Evolutionary conservation across 2,888 invertebrate genomes (phyloP).

Genomic region (Dinocampus coccinellae): DNA sequence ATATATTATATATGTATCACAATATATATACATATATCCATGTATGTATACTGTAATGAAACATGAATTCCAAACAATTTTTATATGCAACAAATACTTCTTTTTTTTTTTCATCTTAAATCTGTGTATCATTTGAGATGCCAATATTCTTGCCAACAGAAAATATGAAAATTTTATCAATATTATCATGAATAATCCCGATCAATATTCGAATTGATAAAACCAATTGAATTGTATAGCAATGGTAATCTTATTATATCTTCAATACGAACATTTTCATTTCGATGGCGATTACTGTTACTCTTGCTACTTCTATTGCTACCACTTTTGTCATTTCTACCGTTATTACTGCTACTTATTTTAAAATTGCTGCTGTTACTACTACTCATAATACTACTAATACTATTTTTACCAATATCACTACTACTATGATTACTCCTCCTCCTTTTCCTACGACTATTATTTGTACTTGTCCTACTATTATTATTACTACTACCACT

Average conservation of each 20-base stretch:
- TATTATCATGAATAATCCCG: slow-evolving; percentile 40
- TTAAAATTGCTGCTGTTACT: not conserved
- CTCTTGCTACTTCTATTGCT: not conserved
- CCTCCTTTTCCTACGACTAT: not conserved
- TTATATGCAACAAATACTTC: not conserved
- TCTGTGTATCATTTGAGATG: not conserved
- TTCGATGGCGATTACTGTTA: not conserved
- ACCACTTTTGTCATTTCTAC: not conserved
- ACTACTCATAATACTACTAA: not conserved
- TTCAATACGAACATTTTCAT: not conserved
- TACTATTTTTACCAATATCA: not conserved
- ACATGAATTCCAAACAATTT: no score
- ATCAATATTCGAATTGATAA: slow-evolving; percentile 35
- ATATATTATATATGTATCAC: no score
- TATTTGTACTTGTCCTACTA: no score
- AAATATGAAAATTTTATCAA: not conserved
- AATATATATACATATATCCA: no score
- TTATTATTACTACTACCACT: not conserved
- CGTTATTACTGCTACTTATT: not conserved
- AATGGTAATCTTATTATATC: slow-evolving; percentile 28
- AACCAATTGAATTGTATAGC: slow-evolving; percentile 36
- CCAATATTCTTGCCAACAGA: not conserved
- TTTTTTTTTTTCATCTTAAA: not conserved
- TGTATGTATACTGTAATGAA: no score
- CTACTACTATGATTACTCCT: not conserved